Evolutionary conservation across 2,797 vertebrate genomes (phyloP).

Genomic region (Hydrophis major): DNA sequence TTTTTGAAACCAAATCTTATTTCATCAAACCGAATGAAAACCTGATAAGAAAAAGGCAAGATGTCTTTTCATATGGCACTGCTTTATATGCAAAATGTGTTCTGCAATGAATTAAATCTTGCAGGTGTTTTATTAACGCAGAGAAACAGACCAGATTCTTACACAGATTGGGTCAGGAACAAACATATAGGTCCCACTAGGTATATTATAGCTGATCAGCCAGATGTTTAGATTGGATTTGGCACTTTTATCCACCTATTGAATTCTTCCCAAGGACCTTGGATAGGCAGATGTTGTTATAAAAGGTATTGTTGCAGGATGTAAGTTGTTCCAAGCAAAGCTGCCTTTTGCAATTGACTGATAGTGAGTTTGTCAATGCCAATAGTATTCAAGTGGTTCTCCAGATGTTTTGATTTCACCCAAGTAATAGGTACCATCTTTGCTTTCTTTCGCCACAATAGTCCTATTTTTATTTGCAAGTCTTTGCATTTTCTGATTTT

Average conservation of each 20-base stretch:
- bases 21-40: background rate
- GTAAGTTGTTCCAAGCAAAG: background rate
- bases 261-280: background rate
- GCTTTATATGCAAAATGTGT: background rate
- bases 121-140: background rate
- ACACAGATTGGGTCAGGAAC: background rate
- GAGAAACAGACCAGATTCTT: background rate
- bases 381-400: background rate
- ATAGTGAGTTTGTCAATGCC: background rate
- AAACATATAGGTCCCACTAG: background rate
- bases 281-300: background rate
- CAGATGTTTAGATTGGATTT: background rate
- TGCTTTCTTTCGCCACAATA: background rate
- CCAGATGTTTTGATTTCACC: background rate
- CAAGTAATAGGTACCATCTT: background rate
- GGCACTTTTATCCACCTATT: background rate
- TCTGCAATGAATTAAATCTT: background rate
- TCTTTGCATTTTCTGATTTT: background rate
- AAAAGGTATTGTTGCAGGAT: background rate
- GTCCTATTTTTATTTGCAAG: background rate
- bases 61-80: background rate
- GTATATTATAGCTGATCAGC: background rate
- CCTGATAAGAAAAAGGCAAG: background rate
- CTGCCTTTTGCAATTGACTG: background rate
- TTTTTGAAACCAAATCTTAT: background rate